Evolutionary conservation across 2,797 vertebrate species (phyloP).

Genomic region (Eulemur mongoz): DNA sequence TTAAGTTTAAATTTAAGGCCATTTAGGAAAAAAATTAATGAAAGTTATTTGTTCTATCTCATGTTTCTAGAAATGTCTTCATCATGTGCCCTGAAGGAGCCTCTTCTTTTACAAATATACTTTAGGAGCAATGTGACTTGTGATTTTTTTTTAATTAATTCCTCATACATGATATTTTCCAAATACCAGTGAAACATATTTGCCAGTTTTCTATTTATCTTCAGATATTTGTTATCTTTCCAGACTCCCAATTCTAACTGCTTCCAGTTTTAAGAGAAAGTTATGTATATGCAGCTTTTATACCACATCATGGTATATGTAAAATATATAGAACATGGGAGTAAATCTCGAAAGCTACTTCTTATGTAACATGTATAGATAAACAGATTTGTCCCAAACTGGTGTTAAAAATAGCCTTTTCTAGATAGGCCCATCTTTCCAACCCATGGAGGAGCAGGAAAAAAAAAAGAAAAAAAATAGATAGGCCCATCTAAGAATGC

Average conservation of each 20-base stretch:
- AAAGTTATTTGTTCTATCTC: background rate
- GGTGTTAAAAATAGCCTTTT: constrained; percentile 1
- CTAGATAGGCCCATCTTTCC: background rate
- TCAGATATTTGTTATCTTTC: background rate
- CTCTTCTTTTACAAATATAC: background rate
- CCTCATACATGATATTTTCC: background rate
- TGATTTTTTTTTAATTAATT: background rate
- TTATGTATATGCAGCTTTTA: background rate
- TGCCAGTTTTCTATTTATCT: background rate
- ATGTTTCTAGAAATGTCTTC: constrained; percentile 28
- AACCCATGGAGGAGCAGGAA: too few species aligned
- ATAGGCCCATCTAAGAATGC: background rate
- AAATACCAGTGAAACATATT: background rate
- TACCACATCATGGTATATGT: background rate
- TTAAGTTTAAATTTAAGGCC: constrained; percentile 35
- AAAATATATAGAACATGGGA: background rate
- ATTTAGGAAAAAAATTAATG: background rate
- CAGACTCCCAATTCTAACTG: background rate
- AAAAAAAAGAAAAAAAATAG: background rate
- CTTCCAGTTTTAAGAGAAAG: background rate
- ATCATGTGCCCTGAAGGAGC: background rate
- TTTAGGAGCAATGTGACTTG: background rate
- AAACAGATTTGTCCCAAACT: background rate
- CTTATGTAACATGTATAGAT: background rate
- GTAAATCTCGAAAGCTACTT: background rate